Conservation (phyloP, 2,113 vertebrate species). For the Malurus alboscapulatus region DNA sequence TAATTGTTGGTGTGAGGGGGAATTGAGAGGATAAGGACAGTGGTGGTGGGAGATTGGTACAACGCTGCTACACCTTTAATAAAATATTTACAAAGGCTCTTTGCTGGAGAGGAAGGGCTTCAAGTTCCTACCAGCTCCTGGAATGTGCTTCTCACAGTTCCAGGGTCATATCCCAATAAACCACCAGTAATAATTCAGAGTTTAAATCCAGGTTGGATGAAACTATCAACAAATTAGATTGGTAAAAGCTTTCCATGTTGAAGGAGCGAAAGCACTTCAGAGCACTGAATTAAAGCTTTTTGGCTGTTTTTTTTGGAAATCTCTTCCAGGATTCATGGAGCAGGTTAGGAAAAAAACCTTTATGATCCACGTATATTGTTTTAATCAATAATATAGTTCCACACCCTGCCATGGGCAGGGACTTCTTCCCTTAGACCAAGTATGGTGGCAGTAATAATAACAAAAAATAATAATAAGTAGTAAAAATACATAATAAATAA, state of each 20-base stretch:
- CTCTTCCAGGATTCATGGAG: not conserved
- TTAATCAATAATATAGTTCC: not conserved
- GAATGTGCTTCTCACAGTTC: not conserved
- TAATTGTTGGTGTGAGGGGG: slow-evolving; percentile 66
- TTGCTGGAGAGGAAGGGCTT: not conserved
- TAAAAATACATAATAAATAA: no score
- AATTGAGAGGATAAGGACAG: slow-evolving; percentile 45
- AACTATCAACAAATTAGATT: not conserved
- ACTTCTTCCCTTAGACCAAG: not conserved
- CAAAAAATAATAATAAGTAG: no score
- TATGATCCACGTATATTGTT: not conserved
- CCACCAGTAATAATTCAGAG: not conserved
- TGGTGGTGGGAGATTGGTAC: slow-evolving; percentile 10
- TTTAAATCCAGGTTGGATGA: not conserved
- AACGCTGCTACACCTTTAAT: not conserved
- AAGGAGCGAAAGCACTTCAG: not conserved
- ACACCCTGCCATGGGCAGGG: not conserved
- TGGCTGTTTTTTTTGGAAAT: not conserved
- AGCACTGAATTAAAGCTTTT: not conserved
- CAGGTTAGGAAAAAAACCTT: not conserved
- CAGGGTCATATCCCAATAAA: not conserved
- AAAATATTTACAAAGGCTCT: not conserved
- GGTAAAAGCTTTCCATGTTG: not conserved
- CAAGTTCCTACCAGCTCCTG: not conserved
- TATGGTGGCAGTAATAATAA: not conserved